Percentiles rank a stretch among this genome's conserved stretches.
phyloP scores from a whole-genome alignment of 2,888 invertebrate species.

The Pristionchus exspectatus region DNA sequence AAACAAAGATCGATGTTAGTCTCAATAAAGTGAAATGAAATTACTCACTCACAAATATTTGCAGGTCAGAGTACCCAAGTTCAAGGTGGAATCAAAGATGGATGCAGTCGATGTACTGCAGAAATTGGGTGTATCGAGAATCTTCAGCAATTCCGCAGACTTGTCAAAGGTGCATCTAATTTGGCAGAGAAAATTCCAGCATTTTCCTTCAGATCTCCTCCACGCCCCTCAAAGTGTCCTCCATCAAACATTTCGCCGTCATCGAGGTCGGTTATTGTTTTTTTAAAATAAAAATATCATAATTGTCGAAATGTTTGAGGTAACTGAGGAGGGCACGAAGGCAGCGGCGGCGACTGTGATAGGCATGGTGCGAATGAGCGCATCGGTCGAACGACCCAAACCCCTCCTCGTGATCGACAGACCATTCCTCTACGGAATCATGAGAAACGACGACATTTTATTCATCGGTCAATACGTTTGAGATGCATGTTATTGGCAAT shows the following conservation, averaged over 20 bases:
- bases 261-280: no score
- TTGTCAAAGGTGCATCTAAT: background rate
- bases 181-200: no score
- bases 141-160: background rate
- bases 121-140: background rate
- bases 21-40: no score
- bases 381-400: background rate
- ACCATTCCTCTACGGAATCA: constrained; percentile 4
- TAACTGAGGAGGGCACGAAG: background rate
- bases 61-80: background rate
- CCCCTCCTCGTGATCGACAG: background rate
- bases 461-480: background rate
- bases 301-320: background rate
- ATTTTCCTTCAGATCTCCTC: background rate
- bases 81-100: background rate
- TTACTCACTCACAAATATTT: no score
- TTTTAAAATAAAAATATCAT: no score
- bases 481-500: no score
- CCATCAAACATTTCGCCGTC: background rate
- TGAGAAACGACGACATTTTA: background rate
- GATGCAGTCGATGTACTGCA: background rate
- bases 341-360: background rate
- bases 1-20: background rate
- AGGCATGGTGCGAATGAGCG: background rate
- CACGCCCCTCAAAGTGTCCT: background rate